These are phyloP conservation scores for Pyrgilauda ruficollis DNA, from an alignment of 2,113 vertebrate species.

Conservation along the genomic window DNA sequence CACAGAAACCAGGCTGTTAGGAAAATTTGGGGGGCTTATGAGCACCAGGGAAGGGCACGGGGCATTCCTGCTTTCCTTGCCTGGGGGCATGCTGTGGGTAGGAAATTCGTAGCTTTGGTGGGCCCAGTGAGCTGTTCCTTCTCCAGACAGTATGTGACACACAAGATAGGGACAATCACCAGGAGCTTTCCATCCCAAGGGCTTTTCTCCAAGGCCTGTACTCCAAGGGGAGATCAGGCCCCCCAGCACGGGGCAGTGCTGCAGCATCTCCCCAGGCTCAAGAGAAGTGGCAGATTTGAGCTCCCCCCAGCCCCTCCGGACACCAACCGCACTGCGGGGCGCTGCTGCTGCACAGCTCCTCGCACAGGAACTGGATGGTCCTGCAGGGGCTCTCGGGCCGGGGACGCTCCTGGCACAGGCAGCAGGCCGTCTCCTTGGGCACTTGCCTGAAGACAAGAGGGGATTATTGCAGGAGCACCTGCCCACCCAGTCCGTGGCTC, in stretches of 20 bases:
- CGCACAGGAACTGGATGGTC: not conserved
- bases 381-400: not conserved
- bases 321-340: not conserved
- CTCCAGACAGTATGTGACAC: not conserved
- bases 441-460: not conserved
- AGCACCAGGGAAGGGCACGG: not conserved
- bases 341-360: not conserved
- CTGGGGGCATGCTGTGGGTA: not conserved
- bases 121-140: not conserved
- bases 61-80: too few relatives aligned
- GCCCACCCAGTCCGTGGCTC: not conserved
- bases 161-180: not conserved
- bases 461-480: not conserved
- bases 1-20: not conserved
- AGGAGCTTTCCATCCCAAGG: not conserved
- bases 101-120: not conserved
- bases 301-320: not conserved
- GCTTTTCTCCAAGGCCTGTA: not conserved
- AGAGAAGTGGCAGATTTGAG: not conserved
- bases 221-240: not conserved
- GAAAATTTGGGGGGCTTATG: not conserved
- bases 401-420: not conserved
- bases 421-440: not conserved
- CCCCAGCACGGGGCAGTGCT: not conserved
- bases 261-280: not conserved